Base-by-base conservation (phyloP, 2,113 vertebrate species). In the Dasyornis broadbenti region DNA sequence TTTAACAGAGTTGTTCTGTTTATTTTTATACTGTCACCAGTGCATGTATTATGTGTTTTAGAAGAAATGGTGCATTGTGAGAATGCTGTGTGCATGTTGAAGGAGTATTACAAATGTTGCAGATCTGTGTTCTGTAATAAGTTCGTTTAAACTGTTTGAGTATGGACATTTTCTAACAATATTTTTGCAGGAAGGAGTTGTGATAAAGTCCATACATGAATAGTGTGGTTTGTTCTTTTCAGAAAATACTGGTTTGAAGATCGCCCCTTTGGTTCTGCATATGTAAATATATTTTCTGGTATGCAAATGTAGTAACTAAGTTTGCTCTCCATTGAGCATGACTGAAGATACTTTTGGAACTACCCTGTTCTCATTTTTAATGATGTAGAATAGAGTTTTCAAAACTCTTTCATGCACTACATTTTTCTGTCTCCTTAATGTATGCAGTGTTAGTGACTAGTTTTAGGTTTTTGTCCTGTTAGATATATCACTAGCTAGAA, bases 11-110 rank as follows among this genome's bases (percentile, higher is more conserved):
- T 96, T 59, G 87, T 81, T 80, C 66, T 66, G 65, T 89, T 92
- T 96, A 94, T 97, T 94, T 90, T 87, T 97, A 80, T 86, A 95
- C 77, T 92, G 54, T 94, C 90, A 86, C 16, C 13, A 70, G 26
- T 91, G 42, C 64, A 93, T 90, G 66, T 56, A 27, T 77, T 78
- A 27, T 1, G 35, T 42, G 7, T 69, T 91, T 61, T 72, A 77
- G 59, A 93, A 59, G 47, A 90, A 85, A 71, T 20, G 33, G 21
- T 91, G 27, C n/a, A 64, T 95, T 95, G 53, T 91, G 63, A 86
- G 60, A 95, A 49, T 47, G 31, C 35, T 86, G 1, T 82, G 30
- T 93, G 85, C 94, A 92, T 95, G 88, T 49, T 75, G 57, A 81
- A 93, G 22, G 24, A 80, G 15, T 75, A 49, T 37, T 66, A 53